Conservation (phyloP, 2,113 vertebrate species). For the Hippocampus comes region DNA sequence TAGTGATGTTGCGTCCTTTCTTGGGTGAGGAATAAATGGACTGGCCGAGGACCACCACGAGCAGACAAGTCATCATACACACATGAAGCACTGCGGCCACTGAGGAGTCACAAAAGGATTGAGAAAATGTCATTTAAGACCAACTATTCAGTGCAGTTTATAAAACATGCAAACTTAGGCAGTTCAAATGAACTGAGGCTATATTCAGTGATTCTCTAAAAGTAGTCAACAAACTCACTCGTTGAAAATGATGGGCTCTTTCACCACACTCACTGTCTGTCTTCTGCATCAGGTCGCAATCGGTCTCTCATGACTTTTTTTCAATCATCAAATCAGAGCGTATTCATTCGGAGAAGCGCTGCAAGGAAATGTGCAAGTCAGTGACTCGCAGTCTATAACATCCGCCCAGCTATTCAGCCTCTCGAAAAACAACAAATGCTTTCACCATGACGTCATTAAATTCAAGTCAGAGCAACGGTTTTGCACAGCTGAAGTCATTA, state of each 20-base stretch:
- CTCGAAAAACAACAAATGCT: constrained; percentile 52
- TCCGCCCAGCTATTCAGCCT: constrained; percentile 56
- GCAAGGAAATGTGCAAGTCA: constrained; percentile 40
- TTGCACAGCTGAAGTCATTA: constrained; percentile 20
- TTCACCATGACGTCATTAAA: constrained; percentile 68
- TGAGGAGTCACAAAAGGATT: constrained; percentile 45
- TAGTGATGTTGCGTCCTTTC: constrained; percentile 69
- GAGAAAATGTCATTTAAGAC: neutral
- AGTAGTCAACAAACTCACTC: constrained; percentile 46
- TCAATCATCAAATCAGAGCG: neutral
- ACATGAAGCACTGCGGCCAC: constrained; percentile 77
- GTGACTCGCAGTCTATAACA: constrained; percentile 39
- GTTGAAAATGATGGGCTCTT: constrained; percentile 33
- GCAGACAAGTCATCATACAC: constrained; percentile 72
- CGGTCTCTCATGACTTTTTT: constrained; percentile 22
- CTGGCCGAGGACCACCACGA: constrained; percentile 76
- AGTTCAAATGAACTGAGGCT: neutral
- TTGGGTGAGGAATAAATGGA: constrained; percentile 64
- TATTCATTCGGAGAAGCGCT: constrained; percentile 30
- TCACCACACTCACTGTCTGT: constrained; percentile 7
- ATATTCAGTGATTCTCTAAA: neutral
- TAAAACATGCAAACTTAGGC: neutral
- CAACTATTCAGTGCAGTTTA: neutral
- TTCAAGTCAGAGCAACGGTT: constrained; percentile 31
- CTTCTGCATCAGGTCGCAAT: constrained; percentile 18